Evolutionary conservation across 2,888 invertebrate species (phyloP), one percentile per base, ranked within the genome.

Genomic region (Scaptodrosophila latifasciaeformis): DNA sequence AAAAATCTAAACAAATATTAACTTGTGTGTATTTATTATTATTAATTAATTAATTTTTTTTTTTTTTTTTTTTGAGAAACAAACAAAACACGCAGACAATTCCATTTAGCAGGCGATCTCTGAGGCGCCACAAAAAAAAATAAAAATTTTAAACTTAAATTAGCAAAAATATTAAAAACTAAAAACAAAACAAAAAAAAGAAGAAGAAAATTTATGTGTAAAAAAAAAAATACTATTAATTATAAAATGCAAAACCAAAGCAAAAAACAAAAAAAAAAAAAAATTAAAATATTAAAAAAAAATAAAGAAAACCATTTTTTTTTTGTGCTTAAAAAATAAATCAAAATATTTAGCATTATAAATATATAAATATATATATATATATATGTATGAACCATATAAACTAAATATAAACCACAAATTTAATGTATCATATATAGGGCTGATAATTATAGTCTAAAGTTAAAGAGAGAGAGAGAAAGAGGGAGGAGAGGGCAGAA

Each of bases 251-350:
- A 21, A 17, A 42, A 10, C 10, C 13, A 27, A 43, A 15, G 6
- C 6, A 10, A 35, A 13, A 52, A 18, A 15, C 2, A 27, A 17
- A 31, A 47, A 40, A 40, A 24, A 27, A 39, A 45, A 43, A 13
- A 27, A 29, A 13, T 43, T 43, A 43, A 43, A 24, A 43, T 2
- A 42, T 6, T 9, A 43, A 42, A 24, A 19, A 30, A 43, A 43
- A 43, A 7, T 17, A 9, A 37, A 37, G 18, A 15, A 43, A 43
- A 43, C 13, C 17, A 29, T 15, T 17, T 37, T 35, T 35, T 35
- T 37, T 37, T 17, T 18, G 15, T 37, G 37, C 37, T 15, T 18
- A 37, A 37, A 5, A 17, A 37, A 37, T 6, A 37, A 37, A 37
- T 37, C 37, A 37, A 37, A 37, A 37, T 37, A 37, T 37, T 37